Base-by-base conservation (phyloP, 1,140 invertebrate genomes). In the Lordiphosa mommai region DNA sequence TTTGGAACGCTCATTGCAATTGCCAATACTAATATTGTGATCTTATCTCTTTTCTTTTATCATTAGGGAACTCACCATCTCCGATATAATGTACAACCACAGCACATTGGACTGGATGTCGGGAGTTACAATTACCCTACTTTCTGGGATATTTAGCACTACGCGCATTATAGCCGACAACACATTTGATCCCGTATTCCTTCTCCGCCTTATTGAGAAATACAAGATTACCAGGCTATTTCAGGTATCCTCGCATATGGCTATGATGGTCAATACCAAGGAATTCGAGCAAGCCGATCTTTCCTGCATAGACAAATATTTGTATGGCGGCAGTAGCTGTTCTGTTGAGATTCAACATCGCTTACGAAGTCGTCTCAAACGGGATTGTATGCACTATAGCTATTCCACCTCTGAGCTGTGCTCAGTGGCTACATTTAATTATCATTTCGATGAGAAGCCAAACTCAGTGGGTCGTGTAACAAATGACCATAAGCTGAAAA, bases 381-480 rank as follows among this genome's bases (percentile, higher is more conserved):
- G 20, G 0, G 17, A 36, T 12, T 23, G 32, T 2, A 1, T 64
- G 4, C 14, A 37, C n/a, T 34, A 37, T 32, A 33, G 9, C 1
- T 64, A 59, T 32, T n/a, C n/a, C n/a, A n/a, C n/a, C n/a, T n/a
- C n/a, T n/a, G n/a, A n/a, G n/a, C n/a, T n/a, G n/a, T n/a, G n/a
- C n/a, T n/a, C n/a, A n/a, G n/a, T n/a, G n/a, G n/a, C n/a, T n/a
- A n/a, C n/a, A n/a, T 27, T 68, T 0, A 82, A 82, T 17, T 44
- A 5, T 0, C 29, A 76, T 14, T 84, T 72, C 12, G 72, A 72
- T 20, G 51, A 63, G 32, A 84, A 84, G 13, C 79, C 69, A 5
- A 77, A 77, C 12, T 84, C 72, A 0, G 65, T 58, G 33, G 84
- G 84, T 4, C 69, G 71, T 1, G 2, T 84, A 20, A 27, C 34